These are phyloP conservation scores for Magallana ariakensis DNA, from an alignment of 1,140 invertebrate species.

Conservation along the genomic window DNA sequence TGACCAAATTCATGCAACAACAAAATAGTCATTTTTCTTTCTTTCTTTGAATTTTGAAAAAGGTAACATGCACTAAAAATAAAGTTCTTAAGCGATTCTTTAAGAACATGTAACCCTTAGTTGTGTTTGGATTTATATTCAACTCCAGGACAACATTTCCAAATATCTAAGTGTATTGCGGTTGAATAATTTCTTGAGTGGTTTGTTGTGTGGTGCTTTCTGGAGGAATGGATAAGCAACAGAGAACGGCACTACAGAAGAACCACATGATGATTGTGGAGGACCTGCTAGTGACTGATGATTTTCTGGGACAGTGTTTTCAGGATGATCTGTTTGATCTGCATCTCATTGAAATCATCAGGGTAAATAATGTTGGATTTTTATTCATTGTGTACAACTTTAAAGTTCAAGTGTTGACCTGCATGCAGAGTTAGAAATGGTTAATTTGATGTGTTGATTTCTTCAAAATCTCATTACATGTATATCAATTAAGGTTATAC, in stretches of 20 bases:
- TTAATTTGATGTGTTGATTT: no score
- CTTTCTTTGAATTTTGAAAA: no score
- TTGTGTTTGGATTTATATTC: background rate
- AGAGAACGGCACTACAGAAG: slow-evolving; percentile 42
- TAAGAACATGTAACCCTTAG: no score
- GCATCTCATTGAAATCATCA: slow-evolving; percentile 54
- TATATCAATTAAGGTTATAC: no score
- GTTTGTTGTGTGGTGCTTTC: background rate
- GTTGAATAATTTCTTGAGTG: no score
- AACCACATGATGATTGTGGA: slow-evolving; percentile 45
- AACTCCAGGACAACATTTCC: background rate
- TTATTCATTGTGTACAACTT: background rate
- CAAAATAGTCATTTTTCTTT: background rate
- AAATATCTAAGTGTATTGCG: background rate
- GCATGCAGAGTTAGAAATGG: no score
- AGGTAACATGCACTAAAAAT: no score
- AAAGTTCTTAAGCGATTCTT: no score
- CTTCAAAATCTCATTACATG: no score
- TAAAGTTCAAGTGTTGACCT: no score
- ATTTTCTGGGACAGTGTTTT: slow-evolving; percentile 50
- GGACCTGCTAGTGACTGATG: slow-evolving; percentile 46
- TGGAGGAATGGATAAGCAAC: slow-evolving; percentile 38
- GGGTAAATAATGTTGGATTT: slow-evolving; percentile 49
- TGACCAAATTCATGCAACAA: background rate
- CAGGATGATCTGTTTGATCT: slow-evolving; percentile 59